Base-by-base conservation (phyloP, 2,113 vertebrate genomes). In the Xyrauchen texanus region DNA sequence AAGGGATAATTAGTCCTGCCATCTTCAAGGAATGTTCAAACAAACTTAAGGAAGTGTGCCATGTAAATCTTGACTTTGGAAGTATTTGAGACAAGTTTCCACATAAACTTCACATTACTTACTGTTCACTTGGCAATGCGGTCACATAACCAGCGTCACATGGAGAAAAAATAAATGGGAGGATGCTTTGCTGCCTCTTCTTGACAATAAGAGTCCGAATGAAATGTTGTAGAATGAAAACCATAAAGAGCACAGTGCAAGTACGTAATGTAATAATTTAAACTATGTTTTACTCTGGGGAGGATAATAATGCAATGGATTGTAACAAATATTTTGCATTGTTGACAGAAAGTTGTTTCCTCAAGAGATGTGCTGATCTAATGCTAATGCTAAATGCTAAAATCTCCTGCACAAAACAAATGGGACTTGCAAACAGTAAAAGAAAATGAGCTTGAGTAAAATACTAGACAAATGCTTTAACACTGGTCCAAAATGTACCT, bases 1-100 rank as follows among this genome's bases (percentile, higher is more conserved):
- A 21, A 7, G 51, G 6, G 46, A 62, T 12, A 57, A 62, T 7
- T 6, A 12, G 12, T 2, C 13, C 55, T 58, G 13, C 1, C 13
- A 13, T 58, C 52, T 55, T 57, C 12, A 60, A 72, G 15, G n/a
- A 57, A 64, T 10, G 9, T 34, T 61, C 6, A 21, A 11, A 71
- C 15, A n/a, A 57, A 42, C 55, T 21, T 72, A 42, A 77, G 60
- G 60, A 62, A 60, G 21, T 8, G 3, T 21, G 44, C 52, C 62
- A 52, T 58, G 4, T 34, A 58, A 51, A 34, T 12, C 76, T 15
- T 53, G 44, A 34, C 44, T 66, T 73, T 79, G 47, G 62, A 66
- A 10, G 42, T 12, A 12, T 53, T 62, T 4, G 34, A 81, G 52
- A 82, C 49, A 63, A 34, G 4, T 67, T 77, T 82, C 21, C 16